A percentile compares a stretch with the other conserved stretches of the same genome.
phyloP scores from a whole-genome alignment of 2,888 invertebrate species.

The Polia nebulosa region DNA sequence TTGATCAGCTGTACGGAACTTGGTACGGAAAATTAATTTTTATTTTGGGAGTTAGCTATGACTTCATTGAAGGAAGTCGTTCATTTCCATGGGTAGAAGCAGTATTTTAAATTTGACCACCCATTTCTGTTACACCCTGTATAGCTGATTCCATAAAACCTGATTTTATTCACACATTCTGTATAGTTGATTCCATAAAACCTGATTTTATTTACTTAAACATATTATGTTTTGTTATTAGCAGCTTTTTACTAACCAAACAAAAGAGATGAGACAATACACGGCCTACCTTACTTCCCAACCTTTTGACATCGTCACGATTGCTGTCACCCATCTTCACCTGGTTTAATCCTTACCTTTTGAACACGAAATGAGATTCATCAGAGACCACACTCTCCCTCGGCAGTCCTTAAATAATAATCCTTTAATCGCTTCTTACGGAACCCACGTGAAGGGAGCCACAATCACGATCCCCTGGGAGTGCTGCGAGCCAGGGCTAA shows the following conservation, averaged over 20 bases:
- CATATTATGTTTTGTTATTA: neutral
- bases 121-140: too few species aligned
- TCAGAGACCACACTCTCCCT: conserved; percentile 19
- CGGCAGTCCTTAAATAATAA: conserved; percentile 40
- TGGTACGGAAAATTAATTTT: too few species aligned
- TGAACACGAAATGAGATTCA: conserved; percentile 26
- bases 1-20: too few species aligned
- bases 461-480: conserved; percentile 17
- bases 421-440: conserved; percentile 46
- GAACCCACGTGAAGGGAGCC: conserved; percentile 28
- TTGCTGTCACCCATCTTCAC: conserved; percentile 4
- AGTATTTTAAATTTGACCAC: too few species aligned
- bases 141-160: too few species aligned
- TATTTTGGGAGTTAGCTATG: too few species aligned
- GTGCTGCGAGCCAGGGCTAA: conserved; percentile 15
- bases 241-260: neutral
- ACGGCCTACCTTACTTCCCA: neutral
- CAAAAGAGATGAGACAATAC: neutral
- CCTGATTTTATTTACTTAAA: neutral
- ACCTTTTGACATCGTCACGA: neutral
- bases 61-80: too few species aligned
- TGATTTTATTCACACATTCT: too few species aligned
- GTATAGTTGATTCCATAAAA: neutral
- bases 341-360: conserved; percentile 33
- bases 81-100: too few species aligned